A percentile compares a stretch with the other conserved stretches of the same genome.
phyloP scores from a whole-genome alignment of 2,797 vertebrate genomes.

The Protosalanx chinensis region DNA sequence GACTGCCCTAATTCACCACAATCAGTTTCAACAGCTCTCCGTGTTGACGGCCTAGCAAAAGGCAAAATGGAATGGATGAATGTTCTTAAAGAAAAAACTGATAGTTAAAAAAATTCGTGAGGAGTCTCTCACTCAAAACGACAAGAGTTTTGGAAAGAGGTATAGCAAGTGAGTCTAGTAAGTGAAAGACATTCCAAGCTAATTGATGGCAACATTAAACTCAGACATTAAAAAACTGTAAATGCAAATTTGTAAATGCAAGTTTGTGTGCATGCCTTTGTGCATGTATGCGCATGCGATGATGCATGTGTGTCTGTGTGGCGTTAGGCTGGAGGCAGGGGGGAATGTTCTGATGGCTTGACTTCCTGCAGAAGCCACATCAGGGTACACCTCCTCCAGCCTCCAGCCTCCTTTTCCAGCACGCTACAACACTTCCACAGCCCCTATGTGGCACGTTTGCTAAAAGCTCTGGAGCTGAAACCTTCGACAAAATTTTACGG shows the following conservation, averaged over 20 bases:
- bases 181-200: not conserved
- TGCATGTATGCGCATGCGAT: too few species aligned
- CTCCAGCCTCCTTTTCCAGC: not conserved
- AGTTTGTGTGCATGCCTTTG: too few species aligned
- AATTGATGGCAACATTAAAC: too few species aligned
- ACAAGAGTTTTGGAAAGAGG: not conserved
- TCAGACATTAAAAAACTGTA: not conserved
- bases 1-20: slow-evolving; percentile 11
- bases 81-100: not conserved
- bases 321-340: not conserved
- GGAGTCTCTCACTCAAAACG: not conserved
- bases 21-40: not conserved
- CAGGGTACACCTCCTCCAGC: not conserved
- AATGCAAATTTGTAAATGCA: not conserved
- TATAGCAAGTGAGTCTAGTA: not conserved
- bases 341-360: not conserved
- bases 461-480: not conserved
- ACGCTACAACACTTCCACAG: not conserved
- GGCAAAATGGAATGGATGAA: not conserved
- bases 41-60: not conserved
- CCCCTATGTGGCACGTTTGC: not conserved
- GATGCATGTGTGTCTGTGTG: not conserved
- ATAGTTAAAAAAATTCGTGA: too few species aligned
- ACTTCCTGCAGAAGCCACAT: slow-evolving; percentile 6
- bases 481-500: not conserved